These are phyloP conservation scores for Metopolophium dirhodum DNA, from an alignment of 1,140 invertebrate species.

Conservation along the genomic window DNA sequence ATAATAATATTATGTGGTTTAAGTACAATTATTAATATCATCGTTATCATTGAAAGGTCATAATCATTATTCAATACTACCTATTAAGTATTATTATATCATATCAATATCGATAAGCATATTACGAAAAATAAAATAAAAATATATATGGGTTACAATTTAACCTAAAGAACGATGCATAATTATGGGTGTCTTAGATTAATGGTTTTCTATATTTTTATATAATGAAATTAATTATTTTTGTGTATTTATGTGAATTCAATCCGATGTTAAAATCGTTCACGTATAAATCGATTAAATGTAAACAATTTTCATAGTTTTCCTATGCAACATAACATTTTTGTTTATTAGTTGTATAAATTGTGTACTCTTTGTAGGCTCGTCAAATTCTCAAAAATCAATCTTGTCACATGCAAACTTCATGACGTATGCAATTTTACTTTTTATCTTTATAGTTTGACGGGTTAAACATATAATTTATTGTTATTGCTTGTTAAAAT, in stretches of 20 bases:
- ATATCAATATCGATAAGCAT: slow-evolving; percentile 1
- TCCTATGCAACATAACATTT: neutral
- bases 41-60: neutral
- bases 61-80: neutral
- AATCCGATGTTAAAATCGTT: neutral
- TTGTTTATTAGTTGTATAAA: neutral
- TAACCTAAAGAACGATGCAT: neutral
- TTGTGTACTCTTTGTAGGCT: neutral
- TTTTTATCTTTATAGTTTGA: neutral
- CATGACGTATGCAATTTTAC: neutral
- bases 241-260: neutral
- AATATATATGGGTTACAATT: slow-evolving; percentile 7
- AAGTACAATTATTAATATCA: neutral
- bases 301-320: neutral
- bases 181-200: neutral
- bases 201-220: neutral
- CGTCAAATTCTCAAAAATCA: neutral
- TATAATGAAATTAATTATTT: neutral
- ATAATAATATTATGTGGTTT: neutral
- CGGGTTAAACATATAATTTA: neutral
- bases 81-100: neutral
- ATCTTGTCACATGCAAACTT: neutral
- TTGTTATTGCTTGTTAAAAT: neutral
- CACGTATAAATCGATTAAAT: neutral
- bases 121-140: neutral